phyloP scores from a whole-genome alignment of 2,888 invertebrate genomes.

The Heterodera filipjevi region DNA sequence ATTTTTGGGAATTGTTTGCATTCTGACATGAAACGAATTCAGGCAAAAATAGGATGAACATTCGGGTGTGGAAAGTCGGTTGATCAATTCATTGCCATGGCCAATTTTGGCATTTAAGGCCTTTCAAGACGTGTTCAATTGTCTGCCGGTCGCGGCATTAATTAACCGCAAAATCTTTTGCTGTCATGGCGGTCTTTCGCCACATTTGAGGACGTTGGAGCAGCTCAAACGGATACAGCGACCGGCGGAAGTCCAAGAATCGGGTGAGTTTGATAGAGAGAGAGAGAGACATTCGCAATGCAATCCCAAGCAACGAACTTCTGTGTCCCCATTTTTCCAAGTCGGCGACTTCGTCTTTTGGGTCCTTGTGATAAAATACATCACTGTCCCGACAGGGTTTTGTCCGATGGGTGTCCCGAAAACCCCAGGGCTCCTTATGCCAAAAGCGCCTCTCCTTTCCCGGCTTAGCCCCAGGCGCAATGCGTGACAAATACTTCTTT shows the following conservation, averaged over 20 bases:
- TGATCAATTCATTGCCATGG: background rate
- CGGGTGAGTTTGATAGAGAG: conserved; percentile 31
- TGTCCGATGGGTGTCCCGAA: too few species aligned
- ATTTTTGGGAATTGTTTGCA: background rate
- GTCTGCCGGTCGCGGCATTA: conserved; percentile 62
- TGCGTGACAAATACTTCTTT: too few species aligned
- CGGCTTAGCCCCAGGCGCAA: too few species aligned
- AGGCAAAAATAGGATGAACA: conserved; percentile 59
- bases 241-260: conserved; percentile 62
- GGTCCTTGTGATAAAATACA: too few species aligned
- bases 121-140: conserved; percentile 64
- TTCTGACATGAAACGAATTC: conserved; percentile 22
- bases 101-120: conserved; percentile 26
- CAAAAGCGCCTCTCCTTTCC: too few species aligned
- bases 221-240: conserved; percentile 59
- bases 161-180: conserved; percentile 63
- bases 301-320: too few species aligned
- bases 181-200: conserved; percentile 61
- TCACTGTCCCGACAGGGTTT: too few species aligned
- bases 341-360: too few species aligned
- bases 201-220: conserved; percentile 58
- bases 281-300: too few species aligned
- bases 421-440: too few species aligned
- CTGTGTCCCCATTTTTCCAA: too few species aligned
- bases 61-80: conserved; percentile 57